Conservation (phyloP, 2,888 invertebrate species). For the Euspilapteryx auroguttella region DNA sequence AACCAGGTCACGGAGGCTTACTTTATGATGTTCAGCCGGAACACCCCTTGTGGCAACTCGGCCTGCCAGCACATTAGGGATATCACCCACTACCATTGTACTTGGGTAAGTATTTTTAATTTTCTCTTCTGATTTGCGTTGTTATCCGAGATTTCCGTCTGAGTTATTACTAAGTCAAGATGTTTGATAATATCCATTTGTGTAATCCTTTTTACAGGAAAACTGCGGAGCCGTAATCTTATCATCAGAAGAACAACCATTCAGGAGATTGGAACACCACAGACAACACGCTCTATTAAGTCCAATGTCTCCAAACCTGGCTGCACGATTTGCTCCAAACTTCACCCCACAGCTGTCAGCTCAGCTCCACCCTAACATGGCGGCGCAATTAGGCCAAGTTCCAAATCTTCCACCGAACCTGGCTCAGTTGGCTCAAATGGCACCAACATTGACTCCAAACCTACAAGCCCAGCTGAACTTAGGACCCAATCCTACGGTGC, state of each 20-base stretch:
- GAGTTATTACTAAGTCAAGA: no score
- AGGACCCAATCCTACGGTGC: conserved; percentile 32
- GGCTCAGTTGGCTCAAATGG: conserved; percentile 49
- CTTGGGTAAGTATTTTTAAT: conserved; percentile 66
- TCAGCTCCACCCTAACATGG: conserved; percentile 51
- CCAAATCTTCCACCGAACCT: conserved; percentile 42
- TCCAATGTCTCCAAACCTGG: conserved; percentile 61
- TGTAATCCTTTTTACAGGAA: conserved; percentile 60
- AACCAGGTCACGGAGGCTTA: conserved; percentile 82
- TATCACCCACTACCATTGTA: conserved; percentile 87
- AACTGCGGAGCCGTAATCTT: conserved; percentile 79
- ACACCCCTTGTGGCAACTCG: conserved; percentile 66
- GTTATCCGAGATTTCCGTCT: not conserved
- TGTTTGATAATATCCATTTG: no score
- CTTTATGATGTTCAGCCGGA: conserved; percentile 67
- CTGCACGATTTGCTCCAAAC: conserved; percentile 59
- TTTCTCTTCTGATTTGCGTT: not conserved
- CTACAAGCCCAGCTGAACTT: conserved; percentile 43
- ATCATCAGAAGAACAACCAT: conserved; percentile 74
- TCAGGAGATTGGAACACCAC: conserved; percentile 81
- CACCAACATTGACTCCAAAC: conserved; percentile 43
- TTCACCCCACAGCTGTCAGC: conserved; percentile 51
- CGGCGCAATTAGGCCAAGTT: conserved; percentile 49
- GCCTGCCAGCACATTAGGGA: conserved; percentile 74
- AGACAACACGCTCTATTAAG: conserved; percentile 79